phyloP scores from a whole-genome alignment of 2,888 invertebrate genomes.

The Acheta domesticus region DNA sequence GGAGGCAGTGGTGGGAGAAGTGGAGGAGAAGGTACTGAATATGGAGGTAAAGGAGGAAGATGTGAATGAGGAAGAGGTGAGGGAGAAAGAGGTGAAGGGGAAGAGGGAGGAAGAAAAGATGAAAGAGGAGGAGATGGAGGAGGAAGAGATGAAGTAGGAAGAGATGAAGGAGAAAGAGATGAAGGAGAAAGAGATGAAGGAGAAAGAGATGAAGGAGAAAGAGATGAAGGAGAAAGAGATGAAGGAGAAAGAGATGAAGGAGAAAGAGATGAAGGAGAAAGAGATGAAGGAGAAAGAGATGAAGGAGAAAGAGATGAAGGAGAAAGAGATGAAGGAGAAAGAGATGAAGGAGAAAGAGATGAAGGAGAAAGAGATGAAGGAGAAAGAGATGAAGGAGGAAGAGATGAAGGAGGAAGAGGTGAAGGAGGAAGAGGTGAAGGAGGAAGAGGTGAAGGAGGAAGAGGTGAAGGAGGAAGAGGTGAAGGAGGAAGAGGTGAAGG shows the following conservation, averaged over 20 bases:
- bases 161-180: no score
- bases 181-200: no score
- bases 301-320: not conserved
- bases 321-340: not conserved
- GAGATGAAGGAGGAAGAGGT: not conserved
- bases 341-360: not conserved
- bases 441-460: not conserved
- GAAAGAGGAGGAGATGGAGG: no score
- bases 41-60: no score
- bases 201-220: no score
- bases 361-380: not conserved
- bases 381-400: not conserved
- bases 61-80: no score
- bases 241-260: no score
- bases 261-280: not conserved
- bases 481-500: not conserved
- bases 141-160: no score
- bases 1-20: not conserved
- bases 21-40: not conserved
- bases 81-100: no score
- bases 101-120: not conserved
- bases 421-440: not conserved
- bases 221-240: no score
- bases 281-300: not conserved
- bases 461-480: not conserved